phyloP scores from a whole-genome alignment of 2,888 invertebrate genomes.

The Catonia carolina region DNA sequence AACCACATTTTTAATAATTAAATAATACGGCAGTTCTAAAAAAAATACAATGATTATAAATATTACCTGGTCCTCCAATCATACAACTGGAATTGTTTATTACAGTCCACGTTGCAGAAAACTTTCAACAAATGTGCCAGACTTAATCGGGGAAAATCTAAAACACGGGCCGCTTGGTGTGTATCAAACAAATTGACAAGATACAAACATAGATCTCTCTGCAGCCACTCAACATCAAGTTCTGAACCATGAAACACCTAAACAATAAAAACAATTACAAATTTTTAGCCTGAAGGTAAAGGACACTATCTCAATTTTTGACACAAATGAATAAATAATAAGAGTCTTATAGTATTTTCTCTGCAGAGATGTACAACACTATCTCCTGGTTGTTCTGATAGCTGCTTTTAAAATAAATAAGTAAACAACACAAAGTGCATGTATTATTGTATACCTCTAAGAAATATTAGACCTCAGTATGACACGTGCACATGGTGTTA shows the following conservation, averaged over 20 bases:
- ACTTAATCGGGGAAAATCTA: constrained; percentile 64
- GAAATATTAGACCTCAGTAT: no score
- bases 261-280: constrained; percentile 30
- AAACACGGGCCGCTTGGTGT: constrained; percentile 70
- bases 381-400: no score
- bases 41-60: no score
- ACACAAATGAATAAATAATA: no score
- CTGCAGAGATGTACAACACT: background rate
- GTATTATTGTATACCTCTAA: no score
- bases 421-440: no score
- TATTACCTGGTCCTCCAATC: constrained; percentile 82
- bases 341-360: background rate
- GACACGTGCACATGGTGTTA: no score
- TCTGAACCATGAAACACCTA: constrained; percentile 90
- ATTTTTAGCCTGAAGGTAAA: no score
- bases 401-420: no score
- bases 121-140: constrained; percentile 68
- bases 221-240: constrained; percentile 85
- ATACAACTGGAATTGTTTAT: constrained; percentile 89
- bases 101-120: constrained; percentile 70
- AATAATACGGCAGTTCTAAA: no score
- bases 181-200: constrained; percentile 98
- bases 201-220: constrained; percentile 90
- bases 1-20: no score
- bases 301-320: no score